Conservation (phyloP, 2,888 invertebrate species). For the Lamellibrachia columna region DNA sequence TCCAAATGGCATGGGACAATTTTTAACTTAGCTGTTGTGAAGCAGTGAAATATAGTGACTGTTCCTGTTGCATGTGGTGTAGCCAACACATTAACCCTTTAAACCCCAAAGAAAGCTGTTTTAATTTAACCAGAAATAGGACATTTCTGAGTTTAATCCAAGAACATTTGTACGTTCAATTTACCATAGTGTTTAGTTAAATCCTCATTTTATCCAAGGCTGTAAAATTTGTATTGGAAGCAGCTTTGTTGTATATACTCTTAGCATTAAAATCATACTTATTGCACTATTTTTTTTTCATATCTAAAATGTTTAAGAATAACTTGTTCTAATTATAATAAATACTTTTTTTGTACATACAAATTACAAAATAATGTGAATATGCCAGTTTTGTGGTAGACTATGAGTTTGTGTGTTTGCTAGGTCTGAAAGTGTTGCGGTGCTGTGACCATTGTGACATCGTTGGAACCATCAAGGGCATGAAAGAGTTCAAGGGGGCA, state of each 20-base stretch:
- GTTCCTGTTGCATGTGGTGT: not conserved
- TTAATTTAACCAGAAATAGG: not conserved
- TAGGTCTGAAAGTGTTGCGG: conserved; percentile 63
- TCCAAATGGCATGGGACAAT: too few species aligned
- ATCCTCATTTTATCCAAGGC: too few species aligned
- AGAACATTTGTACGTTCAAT: too few species aligned
- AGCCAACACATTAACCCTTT: not conserved
- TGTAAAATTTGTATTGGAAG: too few species aligned
- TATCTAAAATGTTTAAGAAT: not conserved
- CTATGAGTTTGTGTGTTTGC: not conserved
- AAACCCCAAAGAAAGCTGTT: not conserved
- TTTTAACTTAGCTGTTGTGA: not conserved
- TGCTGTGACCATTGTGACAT: conserved; percentile 65
- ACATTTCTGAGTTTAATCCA: too few species aligned
- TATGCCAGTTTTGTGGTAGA: not conserved
- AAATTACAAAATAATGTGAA: not conserved
- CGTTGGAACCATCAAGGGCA: conserved; percentile 65
- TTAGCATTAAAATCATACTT: not conserved
- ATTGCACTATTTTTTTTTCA: not conserved
- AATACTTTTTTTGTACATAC: not conserved
- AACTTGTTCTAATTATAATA: not conserved
- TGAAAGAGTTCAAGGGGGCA: conserved; percentile 65
- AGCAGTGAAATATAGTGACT: not conserved
- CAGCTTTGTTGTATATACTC: not conserved
- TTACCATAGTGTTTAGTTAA: too few species aligned